A percentile compares a stretch with the other conserved stretches of the same genome.
Conservation (phyloP, 2,888 invertebrate genomes). For the Tubulanus polymorphus region DNA sequence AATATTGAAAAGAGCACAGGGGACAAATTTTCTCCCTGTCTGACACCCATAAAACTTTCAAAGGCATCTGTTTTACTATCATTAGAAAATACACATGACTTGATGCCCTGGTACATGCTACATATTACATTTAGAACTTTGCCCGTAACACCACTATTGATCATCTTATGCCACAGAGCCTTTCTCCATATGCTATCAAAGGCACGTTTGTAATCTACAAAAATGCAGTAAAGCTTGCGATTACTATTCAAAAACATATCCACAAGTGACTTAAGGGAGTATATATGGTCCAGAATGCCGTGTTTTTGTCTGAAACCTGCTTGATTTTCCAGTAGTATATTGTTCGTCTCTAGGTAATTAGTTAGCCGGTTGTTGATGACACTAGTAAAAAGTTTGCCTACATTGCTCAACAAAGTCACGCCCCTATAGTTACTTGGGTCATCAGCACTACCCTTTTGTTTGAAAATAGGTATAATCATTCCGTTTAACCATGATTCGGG, state of each 20-base stretch:
- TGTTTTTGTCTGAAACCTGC: constrained; percentile 16
- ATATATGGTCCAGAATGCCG: constrained; percentile 18
- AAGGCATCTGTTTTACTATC: constrained; percentile 13
- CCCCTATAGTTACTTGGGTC: constrained; percentile 18
- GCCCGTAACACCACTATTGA: constrained; percentile 1
- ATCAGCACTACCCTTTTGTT: constrained; percentile 12
- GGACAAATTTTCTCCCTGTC: constrained; percentile 2
- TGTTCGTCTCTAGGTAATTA: constrained; percentile 8
- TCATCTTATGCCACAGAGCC: constrained; percentile 16
- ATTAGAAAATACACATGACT: constrained; percentile 10
- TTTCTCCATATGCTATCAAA: constrained; percentile 16
- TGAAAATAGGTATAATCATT: constrained; percentile 13
- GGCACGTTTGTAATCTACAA: constrained; percentile 16
- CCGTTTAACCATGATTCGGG: constrained; percentile 14
- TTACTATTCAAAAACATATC: constrained; percentile 9
- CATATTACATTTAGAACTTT: constrained; percentile 4
- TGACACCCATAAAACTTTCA: not conserved
- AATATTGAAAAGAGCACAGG: not conserved
- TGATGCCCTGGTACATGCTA: constrained; percentile 1
- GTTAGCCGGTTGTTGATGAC: constrained; percentile 18
- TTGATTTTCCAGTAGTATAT: constrained; percentile 17
- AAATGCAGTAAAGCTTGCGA: constrained; percentile 12
- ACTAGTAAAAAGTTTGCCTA: constrained; percentile 17
- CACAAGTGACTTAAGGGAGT: constrained; percentile 13
- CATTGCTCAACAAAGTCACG: constrained; percentile 14